Conservation (phyloP, 2,113 vertebrate genomes). For the Marcusenius ussheri region DNA sequence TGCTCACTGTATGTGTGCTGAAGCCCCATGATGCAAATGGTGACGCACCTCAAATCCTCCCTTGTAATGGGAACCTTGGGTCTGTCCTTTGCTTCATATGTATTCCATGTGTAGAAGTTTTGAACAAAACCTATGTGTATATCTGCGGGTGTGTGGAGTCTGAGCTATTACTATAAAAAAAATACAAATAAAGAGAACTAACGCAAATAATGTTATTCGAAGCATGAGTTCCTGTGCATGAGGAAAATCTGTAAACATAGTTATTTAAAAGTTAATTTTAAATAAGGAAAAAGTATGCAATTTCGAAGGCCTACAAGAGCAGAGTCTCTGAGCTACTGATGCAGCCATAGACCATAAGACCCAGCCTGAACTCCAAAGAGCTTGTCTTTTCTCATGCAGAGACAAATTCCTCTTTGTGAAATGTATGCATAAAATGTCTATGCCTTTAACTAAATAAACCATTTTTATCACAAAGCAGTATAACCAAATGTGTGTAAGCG, state of each 20-base stretch:
- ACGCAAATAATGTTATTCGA: neutral
- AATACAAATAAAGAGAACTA: neutral
- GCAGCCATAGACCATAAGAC: neutral
- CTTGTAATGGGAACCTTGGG: neutral
- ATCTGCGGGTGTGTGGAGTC: neutral
- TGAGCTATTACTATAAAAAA: neutral
- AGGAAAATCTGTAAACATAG: neutral
- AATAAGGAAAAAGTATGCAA: neutral
- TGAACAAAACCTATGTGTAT: neutral
- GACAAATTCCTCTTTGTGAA: neutral
- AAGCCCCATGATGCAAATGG: neutral
- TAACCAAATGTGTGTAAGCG: neutral
- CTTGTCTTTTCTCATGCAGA: neutral
- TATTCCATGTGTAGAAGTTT: neutral
- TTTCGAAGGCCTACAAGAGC: neutral
- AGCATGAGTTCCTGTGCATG: neutral
- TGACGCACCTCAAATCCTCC: neutral
- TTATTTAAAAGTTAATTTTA: neutral
- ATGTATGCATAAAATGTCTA: neutral
- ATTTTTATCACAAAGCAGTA: neutral
- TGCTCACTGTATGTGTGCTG: neutral
- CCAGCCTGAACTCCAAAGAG: neutral
- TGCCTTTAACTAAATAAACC: neutral
- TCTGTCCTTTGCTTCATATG: neutral
- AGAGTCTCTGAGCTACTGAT: neutral